These are phyloP conservation scores for Pissodes strobi DNA, from an alignment of 1,140 invertebrate genomes.

Conservation along the genomic window DNA sequence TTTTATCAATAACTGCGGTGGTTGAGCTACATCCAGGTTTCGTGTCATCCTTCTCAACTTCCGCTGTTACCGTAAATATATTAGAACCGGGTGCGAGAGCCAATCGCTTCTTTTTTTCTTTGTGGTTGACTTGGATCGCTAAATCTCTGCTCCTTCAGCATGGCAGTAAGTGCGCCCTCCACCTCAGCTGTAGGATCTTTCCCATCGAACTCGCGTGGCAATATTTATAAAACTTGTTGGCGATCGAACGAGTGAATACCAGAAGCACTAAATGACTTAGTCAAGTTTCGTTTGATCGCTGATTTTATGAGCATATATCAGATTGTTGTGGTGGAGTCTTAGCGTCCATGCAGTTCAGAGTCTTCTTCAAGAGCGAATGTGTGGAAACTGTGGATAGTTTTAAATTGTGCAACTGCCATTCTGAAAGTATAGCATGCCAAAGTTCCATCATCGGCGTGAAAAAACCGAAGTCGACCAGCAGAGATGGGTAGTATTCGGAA, in stretches of 20 bases:
- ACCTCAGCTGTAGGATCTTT: neutral
- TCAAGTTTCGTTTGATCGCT: neutral
- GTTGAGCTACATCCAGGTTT: neutral
- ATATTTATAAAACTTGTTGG: neutral
- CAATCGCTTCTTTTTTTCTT: neutral
- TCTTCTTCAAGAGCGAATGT: too few species aligned
- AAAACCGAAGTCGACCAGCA: too few species aligned
- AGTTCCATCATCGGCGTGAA: neutral
- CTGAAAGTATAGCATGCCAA: neutral
- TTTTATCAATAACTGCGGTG: too few species aligned
- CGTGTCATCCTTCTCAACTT: neutral
- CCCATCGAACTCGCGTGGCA: neutral
- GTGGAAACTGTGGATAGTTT: too few species aligned
- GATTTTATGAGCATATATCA: too few species aligned
- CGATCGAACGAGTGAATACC: conserved; percentile 1
- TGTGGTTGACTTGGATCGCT: neutral
- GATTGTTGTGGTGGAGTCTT: too few species aligned
- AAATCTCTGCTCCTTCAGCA: conserved; percentile 4
- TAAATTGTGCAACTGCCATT: too few species aligned
- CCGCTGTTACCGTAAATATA: conserved; percentile 2
- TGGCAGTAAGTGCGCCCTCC: neutral
- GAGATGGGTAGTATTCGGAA: too few species aligned
- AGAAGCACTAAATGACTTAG: neutral
- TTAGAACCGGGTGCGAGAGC: neutral
- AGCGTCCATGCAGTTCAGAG: too few species aligned